Conservation (phyloP, 2,797 vertebrate genomes). For the Chelonia mydas region DNA sequence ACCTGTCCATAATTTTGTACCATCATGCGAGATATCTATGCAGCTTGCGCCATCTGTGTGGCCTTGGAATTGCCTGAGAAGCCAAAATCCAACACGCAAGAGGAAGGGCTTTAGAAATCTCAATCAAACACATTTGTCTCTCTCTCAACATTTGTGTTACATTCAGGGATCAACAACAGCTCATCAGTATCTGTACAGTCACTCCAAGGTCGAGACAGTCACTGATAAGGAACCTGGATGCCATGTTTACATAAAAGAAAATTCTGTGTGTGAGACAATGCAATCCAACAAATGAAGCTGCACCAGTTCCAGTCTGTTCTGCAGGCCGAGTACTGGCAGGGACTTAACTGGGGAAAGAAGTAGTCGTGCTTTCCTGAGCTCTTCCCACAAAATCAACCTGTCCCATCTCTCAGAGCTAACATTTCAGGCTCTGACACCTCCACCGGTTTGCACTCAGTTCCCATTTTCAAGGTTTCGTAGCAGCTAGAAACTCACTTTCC, state of each 20-base stretch:
- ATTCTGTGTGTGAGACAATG: too few species aligned
- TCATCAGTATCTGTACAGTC: not conserved
- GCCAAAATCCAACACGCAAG: fast-evolving
- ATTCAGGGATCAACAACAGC: not conserved
- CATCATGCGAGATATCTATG: conserved; percentile 97
- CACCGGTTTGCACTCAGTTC: not conserved
- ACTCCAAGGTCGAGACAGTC: not conserved
- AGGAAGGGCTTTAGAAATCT: not conserved
- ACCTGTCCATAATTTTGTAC: conserved; percentile 97
- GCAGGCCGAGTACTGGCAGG: not conserved
- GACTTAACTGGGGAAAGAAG: not conserved
- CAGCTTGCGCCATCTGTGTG: conserved; percentile 98
- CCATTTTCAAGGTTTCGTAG: too few species aligned
- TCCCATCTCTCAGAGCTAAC: not conserved
- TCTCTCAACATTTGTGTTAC: not conserved
- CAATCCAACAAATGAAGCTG: not conserved
- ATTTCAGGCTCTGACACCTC: not conserved
- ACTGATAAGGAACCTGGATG: not conserved
- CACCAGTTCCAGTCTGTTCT: not conserved
- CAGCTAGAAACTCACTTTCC: too few species aligned
- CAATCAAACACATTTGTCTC: not conserved
- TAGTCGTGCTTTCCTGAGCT: not conserved
- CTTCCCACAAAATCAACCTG: not conserved
- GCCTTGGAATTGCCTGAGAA: conserved; percentile 95
- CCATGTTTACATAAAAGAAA: not conserved